These are phyloP conservation scores for Timandra comae DNA, from an alignment of 2,888 invertebrate genomes.

Conservation along the genomic window DNA sequence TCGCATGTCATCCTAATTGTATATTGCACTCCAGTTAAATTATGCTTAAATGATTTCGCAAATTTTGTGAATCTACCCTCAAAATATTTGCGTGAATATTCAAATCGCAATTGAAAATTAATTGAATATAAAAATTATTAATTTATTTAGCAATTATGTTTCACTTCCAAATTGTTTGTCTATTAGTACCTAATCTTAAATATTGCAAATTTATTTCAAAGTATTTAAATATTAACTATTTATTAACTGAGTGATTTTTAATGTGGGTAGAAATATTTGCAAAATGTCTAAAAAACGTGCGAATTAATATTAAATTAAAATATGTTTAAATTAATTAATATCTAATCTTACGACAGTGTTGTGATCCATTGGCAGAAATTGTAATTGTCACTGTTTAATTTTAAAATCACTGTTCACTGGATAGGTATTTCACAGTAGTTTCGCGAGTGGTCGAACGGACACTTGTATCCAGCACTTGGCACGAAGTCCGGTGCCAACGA, in stretches of 20 bases:
- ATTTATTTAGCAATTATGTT: no score
- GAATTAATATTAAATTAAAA: neutral
- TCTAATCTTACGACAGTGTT: constrained; percentile 63
- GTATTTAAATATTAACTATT: no score
- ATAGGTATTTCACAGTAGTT: constrained; percentile 58
- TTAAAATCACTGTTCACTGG: constrained; percentile 61
- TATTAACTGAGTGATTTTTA: no score
- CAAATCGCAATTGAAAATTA: no score
- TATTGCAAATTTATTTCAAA: no score
- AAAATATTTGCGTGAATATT: neutral
- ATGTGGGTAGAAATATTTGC: neutral
- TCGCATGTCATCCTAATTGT: no score
- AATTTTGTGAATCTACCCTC: constrained; percentile 20
- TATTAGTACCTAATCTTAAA: no score
- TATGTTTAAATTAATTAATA: constrained; percentile 30
- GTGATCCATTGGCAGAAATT: constrained; percentile 51
- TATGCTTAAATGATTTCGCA: no score
- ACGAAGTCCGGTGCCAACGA: constrained; percentile 55
- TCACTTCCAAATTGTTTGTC: no score
- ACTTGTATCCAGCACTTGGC: constrained; percentile 68
- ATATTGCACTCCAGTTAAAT: no score
- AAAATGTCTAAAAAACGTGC: constrained; percentile 1
- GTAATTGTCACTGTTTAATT: constrained; percentile 45
- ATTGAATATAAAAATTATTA: no score
- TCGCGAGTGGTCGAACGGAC: constrained; percentile 48